Evolutionary conservation across 2,888 invertebrate genomes (phyloP), one percentile per base, ranked within the genome.

Genomic region (Piscicola geometra): DNA sequence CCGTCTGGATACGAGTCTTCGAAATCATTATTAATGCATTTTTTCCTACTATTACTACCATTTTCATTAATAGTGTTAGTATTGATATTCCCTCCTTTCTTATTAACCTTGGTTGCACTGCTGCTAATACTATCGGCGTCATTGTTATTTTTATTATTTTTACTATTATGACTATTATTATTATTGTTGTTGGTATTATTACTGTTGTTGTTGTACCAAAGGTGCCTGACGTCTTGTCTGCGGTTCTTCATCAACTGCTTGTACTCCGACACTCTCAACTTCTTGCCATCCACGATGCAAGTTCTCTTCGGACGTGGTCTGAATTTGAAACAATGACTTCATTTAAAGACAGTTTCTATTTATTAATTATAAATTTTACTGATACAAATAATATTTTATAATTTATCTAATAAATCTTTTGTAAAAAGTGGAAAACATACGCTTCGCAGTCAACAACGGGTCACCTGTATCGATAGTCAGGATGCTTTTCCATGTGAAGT

Each of bases 401-500:
- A n/a, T n/a, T n/a, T n/a, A n/a, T n/a, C n/a, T n/a, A n/a, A n/a
- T n/a, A n/a, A n/a, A n/a, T n/a, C n/a, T n/a, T n/a, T n/a, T n/a
- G n/a, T n/a, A n/a, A n/a, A n/a, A n/a, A n/a, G n/a, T n/a, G n/a
- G n/a, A n/a, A n/a, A n/a, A n/a, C n/a, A n/a, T 41, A 41, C 41
- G 15, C 41, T 41, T 41, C 41, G 9, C 9, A 41, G 41, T 9
- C 41, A 41, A 9, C n/a, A 15, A n/a, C n/a, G 41, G 25, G 15
- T 60, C 21, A 84, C 84, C 85, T 83, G 81, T 88, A 88, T 86
- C 98, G 86, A 85, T 96, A 96, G 86, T 99, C 99, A 0, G 99
- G 99, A 84, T 99, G 98, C 84, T 97, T 97, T 85, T 99, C 98
- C 99, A 99, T 99, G 86, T 99, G 99, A 66, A 93, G 88, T 84